Base-by-base conservation (phyloP, 2,888 invertebrate species). In the Dermolepida albohirtum region DNA sequence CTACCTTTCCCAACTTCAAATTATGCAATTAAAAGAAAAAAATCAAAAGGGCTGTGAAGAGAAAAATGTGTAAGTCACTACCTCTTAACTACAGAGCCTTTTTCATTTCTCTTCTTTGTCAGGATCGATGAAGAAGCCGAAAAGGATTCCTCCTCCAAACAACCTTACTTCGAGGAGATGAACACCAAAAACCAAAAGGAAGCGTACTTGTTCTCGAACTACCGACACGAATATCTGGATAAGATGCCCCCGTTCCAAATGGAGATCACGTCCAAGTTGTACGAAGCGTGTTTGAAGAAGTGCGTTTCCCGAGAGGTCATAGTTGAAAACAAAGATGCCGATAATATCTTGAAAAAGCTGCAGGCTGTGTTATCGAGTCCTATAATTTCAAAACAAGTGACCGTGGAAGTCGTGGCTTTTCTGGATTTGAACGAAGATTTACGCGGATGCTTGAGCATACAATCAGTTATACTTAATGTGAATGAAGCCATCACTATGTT, bases 361-460 rank as follows among this genome's bases (percentile, higher is more conserved):
- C 85, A 90, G 77, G 88, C 89, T 1, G 78, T 90, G 10, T 79
- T 89, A 50, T 88, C 87, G 41, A 87, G 86, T 70, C 85, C 85
- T 66, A 83, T 86, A 71, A 78, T 88, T 16, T 85, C 87, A 0
- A 82, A 83, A 22, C 86, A 87, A 72, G 86, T 87, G 12, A 51
- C 88, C 41, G 84, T 86, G 0, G 90, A 90, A 77, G 87, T 90
- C 11, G 84, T 87, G 69, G 86, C 87, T 50, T 90, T 90, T 76
- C 82, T 90, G 52, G 84, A 87, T 43, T 82, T 87, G 57, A 85
- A 87, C 74, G 81, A 88, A 72, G 81, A 85, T 78, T 74, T 88
- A 70, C 77, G 87, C 77, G 85, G 90, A 63, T 78, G 85, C 73
- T 80, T 85, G 77, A 84, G 87, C 80, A 79, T 88, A 79, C 79